These are phyloP conservation scores for Phycodurus eques DNA, from an alignment of 2,113 vertebrate species.

Conservation along the genomic window DNA sequence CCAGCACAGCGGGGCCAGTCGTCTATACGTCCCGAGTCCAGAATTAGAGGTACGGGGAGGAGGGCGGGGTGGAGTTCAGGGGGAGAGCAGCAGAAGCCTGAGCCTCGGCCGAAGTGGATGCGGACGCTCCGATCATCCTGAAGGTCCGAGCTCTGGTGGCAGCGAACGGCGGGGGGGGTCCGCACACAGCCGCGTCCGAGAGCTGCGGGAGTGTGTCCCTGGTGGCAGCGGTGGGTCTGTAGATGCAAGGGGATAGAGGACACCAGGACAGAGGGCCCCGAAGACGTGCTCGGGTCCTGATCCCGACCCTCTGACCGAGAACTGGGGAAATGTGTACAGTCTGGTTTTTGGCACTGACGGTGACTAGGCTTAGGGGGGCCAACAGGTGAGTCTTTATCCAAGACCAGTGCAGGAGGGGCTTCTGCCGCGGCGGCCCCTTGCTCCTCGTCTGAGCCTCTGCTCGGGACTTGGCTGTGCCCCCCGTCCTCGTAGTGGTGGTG, in stretches of 20 bases:
- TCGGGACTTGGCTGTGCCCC: constrained; percentile 64
- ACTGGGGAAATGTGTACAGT: constrained; percentile 53
- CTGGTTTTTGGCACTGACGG: constrained; percentile 66
- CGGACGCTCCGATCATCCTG: constrained; percentile 73
- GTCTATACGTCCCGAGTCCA: constrained; percentile 74
- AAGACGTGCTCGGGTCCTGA: constrained; percentile 34
- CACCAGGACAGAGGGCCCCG: constrained; percentile 46
- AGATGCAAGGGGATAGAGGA: constrained; percentile 54
- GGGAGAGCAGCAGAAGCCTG: constrained; percentile 74
- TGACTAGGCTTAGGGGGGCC: constrained; percentile 59
- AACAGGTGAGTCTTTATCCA: constrained; percentile 66
- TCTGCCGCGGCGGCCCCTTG: constrained; percentile 47
- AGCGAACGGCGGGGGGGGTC: constrained; percentile 71
- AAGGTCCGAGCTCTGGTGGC: constrained; percentile 75
- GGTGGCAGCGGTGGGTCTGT: constrained; percentile 70
- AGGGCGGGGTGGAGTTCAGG: constrained; percentile 75
- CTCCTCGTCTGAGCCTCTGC: constrained; percentile 70
- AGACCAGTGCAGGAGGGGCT: constrained; percentile 35
- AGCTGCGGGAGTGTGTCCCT: constrained; percentile 69
- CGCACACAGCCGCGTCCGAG: constrained; percentile 70
- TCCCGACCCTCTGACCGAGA: constrained; percentile 61
- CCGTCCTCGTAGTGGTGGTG: constrained; percentile 89
- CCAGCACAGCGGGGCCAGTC: constrained; percentile 69
- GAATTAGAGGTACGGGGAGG: constrained; percentile 77
- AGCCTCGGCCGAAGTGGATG: constrained; percentile 69